Evolutionary conservation across 2,888 invertebrate species (phyloP).

Genomic region (Gari tellinella): DNA sequence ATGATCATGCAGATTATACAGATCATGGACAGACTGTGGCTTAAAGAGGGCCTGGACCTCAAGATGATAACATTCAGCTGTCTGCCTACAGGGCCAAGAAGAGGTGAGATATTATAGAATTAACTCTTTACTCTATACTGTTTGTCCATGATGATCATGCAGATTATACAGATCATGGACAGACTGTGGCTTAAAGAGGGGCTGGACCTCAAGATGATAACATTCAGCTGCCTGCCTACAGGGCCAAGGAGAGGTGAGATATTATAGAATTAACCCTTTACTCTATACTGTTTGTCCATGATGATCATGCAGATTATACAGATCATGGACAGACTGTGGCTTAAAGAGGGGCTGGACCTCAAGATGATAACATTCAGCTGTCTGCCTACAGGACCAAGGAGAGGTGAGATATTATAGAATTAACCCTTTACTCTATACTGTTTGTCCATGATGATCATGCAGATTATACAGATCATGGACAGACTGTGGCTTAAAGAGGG

Average conservation of each 20-base stretch:
- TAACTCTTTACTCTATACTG: too few relatives aligned
- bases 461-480: conserved; percentile 99
- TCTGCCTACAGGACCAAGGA: conserved; percentile 95
- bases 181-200: conserved; percentile 97
- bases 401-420: conserved; percentile 90
- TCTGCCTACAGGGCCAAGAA: conserved; percentile 95
- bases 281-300: too few relatives aligned
- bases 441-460: conserved; percentile 96
- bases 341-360: conserved; percentile 96
- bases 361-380: conserved; percentile 98
- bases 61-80: conserved; percentile 98
- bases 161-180: conserved; percentile 99
- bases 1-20: conserved; percentile 98
- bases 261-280: too few relatives aligned
- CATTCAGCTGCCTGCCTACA: conserved; percentile 97
- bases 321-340: conserved; percentile 99
- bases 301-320: conserved; percentile 98
- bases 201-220: conserved; percentile 97
- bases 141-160: conserved; percentile 96
- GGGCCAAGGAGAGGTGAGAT: conserved; percentile 92
- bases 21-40: conserved; percentile 99
- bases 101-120: conserved; percentile 90
- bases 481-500: conserved; percentile 97
- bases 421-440: too few relatives aligned
- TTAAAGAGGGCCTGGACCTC: conserved; percentile 96